Conservation (phyloP, 2,888 invertebrate species). For the Brenthis ino region DNA sequence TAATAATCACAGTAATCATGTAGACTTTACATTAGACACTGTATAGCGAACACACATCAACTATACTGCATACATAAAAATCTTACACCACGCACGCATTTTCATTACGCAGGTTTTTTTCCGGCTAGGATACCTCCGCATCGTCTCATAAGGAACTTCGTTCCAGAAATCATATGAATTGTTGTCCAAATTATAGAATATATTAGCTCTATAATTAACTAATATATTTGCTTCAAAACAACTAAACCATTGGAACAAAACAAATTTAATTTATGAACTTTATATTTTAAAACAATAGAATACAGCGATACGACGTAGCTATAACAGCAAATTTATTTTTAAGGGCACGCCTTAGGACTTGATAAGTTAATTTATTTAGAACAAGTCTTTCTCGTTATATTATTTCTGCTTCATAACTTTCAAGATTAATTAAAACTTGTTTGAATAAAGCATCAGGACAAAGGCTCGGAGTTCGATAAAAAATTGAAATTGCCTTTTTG, state of each 20-base stretch:
- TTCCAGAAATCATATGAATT: too few species aligned
- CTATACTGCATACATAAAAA: too few species aligned
- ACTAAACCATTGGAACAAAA: background rate
- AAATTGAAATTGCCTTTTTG: constrained; percentile 1
- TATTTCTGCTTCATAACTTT: constrained; percentile 42
- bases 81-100: too few species aligned
- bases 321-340: constrained; percentile 16
- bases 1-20: too few species aligned
- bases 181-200: too few species aligned
- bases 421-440: constrained; percentile 45
- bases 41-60: too few species aligned
- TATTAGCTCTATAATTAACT: too few species aligned
- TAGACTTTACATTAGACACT: too few species aligned
- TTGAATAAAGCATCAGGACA: constrained; percentile 22
- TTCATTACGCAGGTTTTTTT: too few species aligned
- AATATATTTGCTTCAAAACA: too few species aligned
- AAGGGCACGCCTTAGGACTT: constrained; percentile 29
- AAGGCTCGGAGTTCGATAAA: constrained; percentile 13
- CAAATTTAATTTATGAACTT: background rate
- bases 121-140: too few species aligned
- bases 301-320: background rate
- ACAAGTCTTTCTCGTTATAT: constrained; percentile 32
- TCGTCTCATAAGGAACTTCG: too few species aligned
- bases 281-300: background rate
- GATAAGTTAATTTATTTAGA: constrained; percentile 25